Conservation (phyloP, 2,888 invertebrate species). For the Cephus sareptanus region DNA sequence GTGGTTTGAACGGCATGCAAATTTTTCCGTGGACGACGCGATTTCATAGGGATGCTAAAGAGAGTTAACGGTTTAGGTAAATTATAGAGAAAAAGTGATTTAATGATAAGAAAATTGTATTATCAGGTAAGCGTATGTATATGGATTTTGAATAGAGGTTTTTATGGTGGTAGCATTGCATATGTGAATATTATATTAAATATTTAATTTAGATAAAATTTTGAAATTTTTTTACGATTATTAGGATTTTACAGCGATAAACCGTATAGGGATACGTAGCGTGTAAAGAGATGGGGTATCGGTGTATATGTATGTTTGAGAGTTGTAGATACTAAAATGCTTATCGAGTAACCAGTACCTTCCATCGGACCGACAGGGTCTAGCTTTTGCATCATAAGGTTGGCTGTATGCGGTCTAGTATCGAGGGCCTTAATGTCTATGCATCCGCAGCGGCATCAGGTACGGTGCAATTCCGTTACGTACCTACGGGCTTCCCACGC, state of each 20-base stretch:
- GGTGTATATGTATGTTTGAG: neutral
- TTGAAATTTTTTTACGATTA: neutral
- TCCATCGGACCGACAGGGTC: neutral
- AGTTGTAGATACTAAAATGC: neutral
- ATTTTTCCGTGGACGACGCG: neutral
- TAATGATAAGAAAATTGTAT: neutral
- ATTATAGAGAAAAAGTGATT: neutral
- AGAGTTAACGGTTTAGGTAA: neutral
- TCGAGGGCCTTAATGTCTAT: slow-evolving; percentile 32
- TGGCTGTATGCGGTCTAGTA: slow-evolving; percentile 10
- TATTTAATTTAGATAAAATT: neutral
- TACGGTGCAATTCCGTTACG: slow-evolving; percentile 61
- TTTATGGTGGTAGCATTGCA: too few relatives aligned
- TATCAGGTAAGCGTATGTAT: neutral
- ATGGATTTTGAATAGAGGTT: neutral
- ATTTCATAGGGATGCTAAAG: neutral
- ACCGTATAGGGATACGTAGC: neutral
- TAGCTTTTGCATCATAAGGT: slow-evolving; percentile 5
- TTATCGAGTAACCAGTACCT: neutral
- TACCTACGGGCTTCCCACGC: slow-evolving; percentile 63
- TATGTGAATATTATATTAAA: neutral
- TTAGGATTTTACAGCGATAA: too few relatives aligned
- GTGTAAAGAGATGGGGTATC: neutral
- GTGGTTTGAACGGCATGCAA: neutral
- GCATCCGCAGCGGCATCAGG: slow-evolving; percentile 24